Conservation (phyloP, 1,140 invertebrate genomes). For the Bombus superbus region DNA sequence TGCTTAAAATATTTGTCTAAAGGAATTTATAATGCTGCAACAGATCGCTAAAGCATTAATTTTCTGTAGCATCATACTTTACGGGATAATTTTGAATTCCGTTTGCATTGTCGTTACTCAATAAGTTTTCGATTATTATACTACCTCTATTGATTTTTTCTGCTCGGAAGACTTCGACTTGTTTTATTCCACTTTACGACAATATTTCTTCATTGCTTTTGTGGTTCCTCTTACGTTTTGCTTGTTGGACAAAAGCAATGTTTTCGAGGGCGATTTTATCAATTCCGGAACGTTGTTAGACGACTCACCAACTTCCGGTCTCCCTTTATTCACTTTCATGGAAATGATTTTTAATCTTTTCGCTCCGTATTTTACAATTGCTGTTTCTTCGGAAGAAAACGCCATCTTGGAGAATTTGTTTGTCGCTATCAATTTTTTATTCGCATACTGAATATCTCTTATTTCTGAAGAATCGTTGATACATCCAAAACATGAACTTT, state of each 20-base stretch:
- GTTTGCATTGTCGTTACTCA: constrained; percentile 26
- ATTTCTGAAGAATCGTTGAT: constrained; percentile 6
- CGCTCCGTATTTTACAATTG: constrained; percentile 71
- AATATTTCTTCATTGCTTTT: constrained; percentile 51
- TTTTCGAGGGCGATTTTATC: constrained; percentile 36
- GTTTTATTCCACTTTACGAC: constrained; percentile 55
- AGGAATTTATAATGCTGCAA: neutral
- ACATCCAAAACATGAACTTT: constrained; percentile 5
- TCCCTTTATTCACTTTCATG: constrained; percentile 53
- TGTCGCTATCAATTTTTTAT: constrained; percentile 20
- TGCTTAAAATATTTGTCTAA: constrained; percentile 1
- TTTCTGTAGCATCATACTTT: neutral
- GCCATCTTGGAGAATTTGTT: constrained; percentile 30
- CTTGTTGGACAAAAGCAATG: constrained; percentile 59
- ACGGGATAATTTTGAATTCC: constrained; percentile 45
- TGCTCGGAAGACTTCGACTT: constrained; percentile 69
- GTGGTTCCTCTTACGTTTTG: constrained; percentile 62
- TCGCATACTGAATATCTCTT: constrained; percentile 7
- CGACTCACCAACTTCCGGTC: constrained; percentile 66
- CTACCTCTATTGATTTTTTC: constrained; percentile 53
- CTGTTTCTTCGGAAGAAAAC: constrained; percentile 67
- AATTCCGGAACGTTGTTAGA: constrained; percentile 45
- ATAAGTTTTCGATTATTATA: neutral
- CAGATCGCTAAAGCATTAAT: neutral
- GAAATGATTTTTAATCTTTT: constrained; percentile 75